A percentile compares a stretch with the other conserved stretches of the same genome.
These are phyloP conservation scores for Cataglyphis rosenhaueri DNA, from an alignment of 2,888 invertebrate species.

Conservation along the genomic window DNA sequence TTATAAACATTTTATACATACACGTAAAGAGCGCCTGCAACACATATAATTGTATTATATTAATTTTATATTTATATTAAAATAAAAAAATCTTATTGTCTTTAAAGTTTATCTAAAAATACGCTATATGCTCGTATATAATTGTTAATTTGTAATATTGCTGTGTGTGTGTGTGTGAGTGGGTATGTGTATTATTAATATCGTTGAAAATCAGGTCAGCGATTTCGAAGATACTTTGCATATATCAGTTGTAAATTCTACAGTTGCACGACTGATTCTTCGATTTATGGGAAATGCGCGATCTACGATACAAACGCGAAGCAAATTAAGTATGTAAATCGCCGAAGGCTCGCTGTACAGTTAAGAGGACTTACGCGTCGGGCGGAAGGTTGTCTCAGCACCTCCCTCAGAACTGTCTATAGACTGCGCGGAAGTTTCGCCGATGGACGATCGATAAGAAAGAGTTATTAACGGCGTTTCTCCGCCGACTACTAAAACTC, in stretches of 20 bases:
- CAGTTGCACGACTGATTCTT: constrained; percentile 25
- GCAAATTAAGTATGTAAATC: constrained; percentile 48
- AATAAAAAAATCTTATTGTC: not conserved
- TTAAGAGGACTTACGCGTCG: constrained; percentile 14
- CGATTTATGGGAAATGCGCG: constrained; percentile 24
- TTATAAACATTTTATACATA: too few relatives aligned
- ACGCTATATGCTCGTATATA: not conserved
- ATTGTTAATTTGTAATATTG: not conserved
- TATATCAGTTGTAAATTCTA: not conserved
- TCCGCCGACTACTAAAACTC: constrained; percentile 46
- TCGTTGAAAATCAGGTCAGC: not conserved
- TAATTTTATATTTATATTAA: too few relatives aligned
- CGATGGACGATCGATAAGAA: constrained; percentile 47
- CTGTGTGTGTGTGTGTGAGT: not conserved
- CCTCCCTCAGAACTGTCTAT: constrained; percentile 19
- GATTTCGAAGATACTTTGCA: not conserved
- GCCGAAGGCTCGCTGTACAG: constrained; percentile 19
- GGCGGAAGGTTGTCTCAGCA: constrained; percentile 22
- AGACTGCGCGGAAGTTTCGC: constrained; percentile 19
- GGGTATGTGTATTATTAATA: not conserved
- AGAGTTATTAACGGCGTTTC: constrained; percentile 53
- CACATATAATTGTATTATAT: too few relatives aligned
- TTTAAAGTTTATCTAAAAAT: not conserved
- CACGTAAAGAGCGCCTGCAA: too few relatives aligned
- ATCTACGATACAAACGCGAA: constrained; percentile 26